Conservation (phyloP, 35 echinoderm and acorn worm species). For the Lytechinus pictus region DNA sequence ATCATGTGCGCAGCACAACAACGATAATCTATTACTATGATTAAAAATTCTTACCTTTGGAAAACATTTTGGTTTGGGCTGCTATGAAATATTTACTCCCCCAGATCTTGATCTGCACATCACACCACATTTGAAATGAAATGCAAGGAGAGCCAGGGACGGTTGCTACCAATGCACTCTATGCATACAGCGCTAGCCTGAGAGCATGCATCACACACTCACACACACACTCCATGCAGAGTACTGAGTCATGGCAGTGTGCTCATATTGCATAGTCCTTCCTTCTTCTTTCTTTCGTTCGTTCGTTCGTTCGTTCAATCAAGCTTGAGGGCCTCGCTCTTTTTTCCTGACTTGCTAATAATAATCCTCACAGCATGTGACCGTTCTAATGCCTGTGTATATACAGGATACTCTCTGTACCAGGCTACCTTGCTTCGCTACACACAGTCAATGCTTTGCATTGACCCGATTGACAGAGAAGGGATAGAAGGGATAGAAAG, state of each 20-base stretch:
- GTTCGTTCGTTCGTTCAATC: background rate
- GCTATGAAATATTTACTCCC: constrained; percentile 23
- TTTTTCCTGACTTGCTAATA: constrained; percentile 7
- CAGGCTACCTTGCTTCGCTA: background rate
- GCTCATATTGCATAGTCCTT: background rate
- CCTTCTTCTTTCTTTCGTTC: background rate
- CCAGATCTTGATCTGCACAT: background rate
- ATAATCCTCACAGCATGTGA: constrained; percentile 36
- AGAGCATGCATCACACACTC: background rate
- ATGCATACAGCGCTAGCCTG: background rate
- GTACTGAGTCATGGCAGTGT: background rate
- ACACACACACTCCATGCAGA: constrained; percentile 21
- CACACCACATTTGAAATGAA: constrained; percentile 36
- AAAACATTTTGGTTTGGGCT: background rate
- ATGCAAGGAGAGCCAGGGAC: background rate
- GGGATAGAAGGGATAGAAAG: background rate
- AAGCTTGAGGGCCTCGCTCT: background rate
- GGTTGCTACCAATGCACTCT: background rate
- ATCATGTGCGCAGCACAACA: background rate
- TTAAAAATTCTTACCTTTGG: constrained; percentile 9
- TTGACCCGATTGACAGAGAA: background rate
- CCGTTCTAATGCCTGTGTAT: background rate
- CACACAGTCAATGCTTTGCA: constrained; percentile 24
- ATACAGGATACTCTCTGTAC: background rate
- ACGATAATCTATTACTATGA: background rate